Conservation (phyloP, 2,113 vertebrate species). For the Bos indicus region DNA sequence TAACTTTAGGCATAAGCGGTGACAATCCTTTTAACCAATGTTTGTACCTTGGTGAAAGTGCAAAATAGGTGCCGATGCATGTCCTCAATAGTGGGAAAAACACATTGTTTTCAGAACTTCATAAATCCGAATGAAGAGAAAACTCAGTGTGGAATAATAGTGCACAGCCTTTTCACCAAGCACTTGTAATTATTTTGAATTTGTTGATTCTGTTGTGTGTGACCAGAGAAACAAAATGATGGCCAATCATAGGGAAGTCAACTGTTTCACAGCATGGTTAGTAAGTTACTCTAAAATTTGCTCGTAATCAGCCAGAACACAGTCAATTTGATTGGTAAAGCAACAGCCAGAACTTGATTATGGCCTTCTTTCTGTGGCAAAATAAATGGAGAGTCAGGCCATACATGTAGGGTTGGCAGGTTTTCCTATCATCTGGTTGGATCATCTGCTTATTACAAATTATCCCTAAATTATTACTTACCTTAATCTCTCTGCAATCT, state of each 20-base stretch:
- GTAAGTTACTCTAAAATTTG: not conserved
- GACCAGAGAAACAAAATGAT: not conserved
- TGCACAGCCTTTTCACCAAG: not conserved
- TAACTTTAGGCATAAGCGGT: not conserved
- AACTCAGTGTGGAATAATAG: not conserved
- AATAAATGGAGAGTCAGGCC: not conserved
- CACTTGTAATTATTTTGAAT: conserved; percentile 22
- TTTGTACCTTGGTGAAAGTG: not conserved
- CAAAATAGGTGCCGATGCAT: not conserved
- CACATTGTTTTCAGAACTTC: not conserved
- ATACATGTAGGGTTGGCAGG: not conserved
- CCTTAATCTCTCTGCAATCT: not conserved
- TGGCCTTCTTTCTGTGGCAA: not conserved
- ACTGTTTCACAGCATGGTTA: not conserved
- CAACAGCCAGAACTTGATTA: not conserved
- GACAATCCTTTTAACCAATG: not conserved
- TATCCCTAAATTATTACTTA: not conserved
- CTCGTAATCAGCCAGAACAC: not conserved
- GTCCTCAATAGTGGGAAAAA: not conserved
- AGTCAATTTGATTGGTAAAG: not conserved
- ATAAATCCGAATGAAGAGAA: not conserved
- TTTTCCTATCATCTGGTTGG: not conserved
- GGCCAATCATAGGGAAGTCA: not conserved
- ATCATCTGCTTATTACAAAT: not conserved
- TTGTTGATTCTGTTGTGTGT: not conserved